phyloP scores from a whole-genome alignment of 92 coral and sea anemone genomes.

The Epizoanthus illoricatus region DNA sequence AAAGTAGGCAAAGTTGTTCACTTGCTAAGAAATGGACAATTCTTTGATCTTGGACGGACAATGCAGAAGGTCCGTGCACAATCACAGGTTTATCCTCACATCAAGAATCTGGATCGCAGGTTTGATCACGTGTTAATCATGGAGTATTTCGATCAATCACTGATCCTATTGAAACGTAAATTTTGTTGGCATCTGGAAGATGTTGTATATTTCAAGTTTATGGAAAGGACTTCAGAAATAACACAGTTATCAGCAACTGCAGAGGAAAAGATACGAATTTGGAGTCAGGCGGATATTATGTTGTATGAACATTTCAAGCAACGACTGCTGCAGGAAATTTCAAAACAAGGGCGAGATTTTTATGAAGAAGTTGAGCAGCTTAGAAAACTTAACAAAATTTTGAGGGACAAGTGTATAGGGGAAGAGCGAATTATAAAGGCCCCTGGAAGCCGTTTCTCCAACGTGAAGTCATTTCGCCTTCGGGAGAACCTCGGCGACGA shows the following conservation, averaged over 20 bases:
- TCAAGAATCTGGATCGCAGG: conserved; percentile 50
- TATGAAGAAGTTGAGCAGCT: conserved; percentile 61
- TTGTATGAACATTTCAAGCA: conserved; percentile 69
- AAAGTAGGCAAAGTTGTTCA: conserved; percentile 52
- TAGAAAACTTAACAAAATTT: conserved; percentile 45
- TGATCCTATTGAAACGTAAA: conserved; percentile 72
- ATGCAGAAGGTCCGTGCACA: conserved; percentile 58
- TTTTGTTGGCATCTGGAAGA: conserved; percentile 87
- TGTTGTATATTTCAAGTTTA: conserved; percentile 65
- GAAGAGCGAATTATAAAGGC: conserved; percentile 29
- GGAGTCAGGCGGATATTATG: conserved; percentile 71
- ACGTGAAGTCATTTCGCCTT: conserved; percentile 38
- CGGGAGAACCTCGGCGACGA: conserved; percentile 56
- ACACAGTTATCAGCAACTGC: conserved; percentile 45
- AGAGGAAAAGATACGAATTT: conserved; percentile 55
- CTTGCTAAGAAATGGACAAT: conserved; percentile 89
- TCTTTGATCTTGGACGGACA: conserved; percentile 82
- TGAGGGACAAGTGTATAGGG: conserved; percentile 66
- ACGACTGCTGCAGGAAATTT: conserved; percentile 48
- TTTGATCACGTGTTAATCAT: conserved; percentile 78
- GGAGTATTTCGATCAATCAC: conserved; percentile 85
- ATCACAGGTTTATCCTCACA: conserved; percentile 41
- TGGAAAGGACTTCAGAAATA: conserved; percentile 55
- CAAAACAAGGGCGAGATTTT: conserved; percentile 50
- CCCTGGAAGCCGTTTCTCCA: conserved; percentile 36